Percentiles rank a stretch among this genome's conserved stretches.
Evolutionary conservation across 2,113 vertebrate genomes (phyloP).

Genomic region (Brachionichthys hirsutus): DNA sequence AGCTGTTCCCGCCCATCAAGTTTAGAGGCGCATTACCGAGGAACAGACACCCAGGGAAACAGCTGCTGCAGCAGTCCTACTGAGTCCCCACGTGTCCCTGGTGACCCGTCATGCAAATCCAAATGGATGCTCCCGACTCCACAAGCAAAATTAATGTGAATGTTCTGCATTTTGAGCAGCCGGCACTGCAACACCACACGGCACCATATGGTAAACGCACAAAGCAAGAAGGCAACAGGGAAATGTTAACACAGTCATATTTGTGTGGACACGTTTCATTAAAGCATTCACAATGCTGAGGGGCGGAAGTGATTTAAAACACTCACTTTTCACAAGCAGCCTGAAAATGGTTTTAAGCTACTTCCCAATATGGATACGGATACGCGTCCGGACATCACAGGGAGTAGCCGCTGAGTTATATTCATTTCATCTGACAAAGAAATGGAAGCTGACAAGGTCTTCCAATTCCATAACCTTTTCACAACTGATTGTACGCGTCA

Average conservation of each 20-base stretch:
- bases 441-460: slow-evolving; percentile 42
- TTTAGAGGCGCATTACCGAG: slow-evolving; percentile 65
- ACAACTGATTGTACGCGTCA: slow-evolving; percentile 37
- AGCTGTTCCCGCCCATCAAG: slow-evolving; percentile 67
- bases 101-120: slow-evolving; percentile 70
- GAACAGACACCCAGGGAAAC: slow-evolving; percentile 56
- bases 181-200: slow-evolving; percentile 70
- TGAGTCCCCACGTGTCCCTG: slow-evolving; percentile 52
- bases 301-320: no score
- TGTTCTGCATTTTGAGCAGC: slow-evolving; percentile 65
- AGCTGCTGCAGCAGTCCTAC: slow-evolving; percentile 59
- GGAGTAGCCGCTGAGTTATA: slow-evolving; percentile 21
- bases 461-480: slow-evolving; percentile 42
- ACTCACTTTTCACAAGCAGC: no score
- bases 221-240: slow-evolving; percentile 50
- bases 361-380: no score
- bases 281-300: slow-evolving; percentile 33
- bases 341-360: no score
- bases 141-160: slow-evolving; percentile 60
- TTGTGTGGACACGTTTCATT: slow-evolving; percentile 47
- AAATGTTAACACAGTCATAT: slow-evolving; percentile 62
- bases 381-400: slow-evolving; percentile 5
- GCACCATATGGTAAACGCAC: slow-evolving; percentile 67
- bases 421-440: slow-evolving; percentile 43
- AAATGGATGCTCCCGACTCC: slow-evolving; percentile 66